A percentile compares a stretch with the other conserved stretches of the same genome.
These are phyloP conservation scores for Progne subis DNA, from an alignment of 2,113 vertebrate species.

Conservation along the genomic window DNA sequence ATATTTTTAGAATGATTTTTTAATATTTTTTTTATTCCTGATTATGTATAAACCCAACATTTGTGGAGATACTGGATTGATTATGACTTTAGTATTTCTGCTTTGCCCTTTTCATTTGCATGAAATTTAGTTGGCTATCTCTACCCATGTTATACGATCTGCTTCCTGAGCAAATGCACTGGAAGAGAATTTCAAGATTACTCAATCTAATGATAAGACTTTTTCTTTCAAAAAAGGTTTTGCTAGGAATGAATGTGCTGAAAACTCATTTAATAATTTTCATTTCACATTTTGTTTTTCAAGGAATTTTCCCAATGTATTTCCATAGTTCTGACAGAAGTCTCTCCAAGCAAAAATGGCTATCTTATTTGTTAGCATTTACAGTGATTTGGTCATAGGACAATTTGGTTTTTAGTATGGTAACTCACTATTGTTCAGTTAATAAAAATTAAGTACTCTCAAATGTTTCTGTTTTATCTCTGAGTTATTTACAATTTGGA, in stretches of 20 bases:
- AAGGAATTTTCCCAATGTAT: not conserved
- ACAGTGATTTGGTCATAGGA: not conserved
- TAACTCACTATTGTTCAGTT: not conserved
- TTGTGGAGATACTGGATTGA: not conserved
- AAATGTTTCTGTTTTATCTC: not conserved
- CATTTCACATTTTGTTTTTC: not conserved
- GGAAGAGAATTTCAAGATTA: not conserved
- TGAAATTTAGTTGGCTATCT: not conserved
- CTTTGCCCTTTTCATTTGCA: not conserved
- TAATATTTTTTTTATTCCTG: not conserved
- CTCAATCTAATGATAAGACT: not conserved
- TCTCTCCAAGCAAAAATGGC: rapidly evolving
- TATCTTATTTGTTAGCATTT: not conserved
- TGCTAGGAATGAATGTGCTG: not conserved
- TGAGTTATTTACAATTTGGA: not conserved
- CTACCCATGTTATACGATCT: too few relatives aligned
- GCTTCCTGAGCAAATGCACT: not conserved
- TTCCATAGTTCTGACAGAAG: not conserved
- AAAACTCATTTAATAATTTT: not conserved
- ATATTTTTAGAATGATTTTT: not conserved
- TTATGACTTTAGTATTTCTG: not conserved
- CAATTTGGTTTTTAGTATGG: not conserved
- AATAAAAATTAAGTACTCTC: not conserved
- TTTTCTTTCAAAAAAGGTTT: not conserved
- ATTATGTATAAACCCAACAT: not conserved